Base-by-base conservation (phyloP, 2,888 invertebrate species). In the Yponomeuta evonymella region DNA sequence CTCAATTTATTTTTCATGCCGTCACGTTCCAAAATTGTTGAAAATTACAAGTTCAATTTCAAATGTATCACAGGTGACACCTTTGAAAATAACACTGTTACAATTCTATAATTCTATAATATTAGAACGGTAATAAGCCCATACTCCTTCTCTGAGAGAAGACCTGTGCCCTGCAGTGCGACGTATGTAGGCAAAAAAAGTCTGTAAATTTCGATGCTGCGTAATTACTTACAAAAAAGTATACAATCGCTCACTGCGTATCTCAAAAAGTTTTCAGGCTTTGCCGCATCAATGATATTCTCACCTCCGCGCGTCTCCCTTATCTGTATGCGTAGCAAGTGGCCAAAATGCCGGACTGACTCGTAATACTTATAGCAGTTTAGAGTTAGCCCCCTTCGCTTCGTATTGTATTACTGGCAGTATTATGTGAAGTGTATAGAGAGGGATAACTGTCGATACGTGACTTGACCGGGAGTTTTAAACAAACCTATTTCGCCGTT, bases 281-380 rank as follows among this genome's bases (percentile, higher is more conserved):
- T n/a, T 23, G 15, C 51, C 51, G 12, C 51, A 58, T 15, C 12
- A 58, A 58, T 3, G 15, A 58, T 3, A 12, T 65, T 29, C 65
- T 23, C 33, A 65, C 65, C 12, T 65, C 65, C 65, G 12, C 33
- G 23, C 12, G 23, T 11, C 48, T 6, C 29, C 51, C 51, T 30
- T 68, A 88, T 90, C 84, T 82, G 88, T 89, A 90, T 90, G 87
- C 89, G 80, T 77, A 74, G 75, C 83, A 76, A 78, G 78, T 73
- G 75, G 71, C 75, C 81, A 79, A 86, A 87, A 88, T 83, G 86
- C 85, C 83, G 84, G 87, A 82, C 87, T 84, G 82, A 84, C 87
- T 86, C 85, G 87, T 88, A 87, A 89, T 90, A 88, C 89, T 89
- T 88, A 89, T 85, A 85, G 82, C 85, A 90, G 89, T 90, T 90